Base-by-base conservation (phyloP, 2,113 vertebrate genomes). In the Platichthys stellatus region DNA sequence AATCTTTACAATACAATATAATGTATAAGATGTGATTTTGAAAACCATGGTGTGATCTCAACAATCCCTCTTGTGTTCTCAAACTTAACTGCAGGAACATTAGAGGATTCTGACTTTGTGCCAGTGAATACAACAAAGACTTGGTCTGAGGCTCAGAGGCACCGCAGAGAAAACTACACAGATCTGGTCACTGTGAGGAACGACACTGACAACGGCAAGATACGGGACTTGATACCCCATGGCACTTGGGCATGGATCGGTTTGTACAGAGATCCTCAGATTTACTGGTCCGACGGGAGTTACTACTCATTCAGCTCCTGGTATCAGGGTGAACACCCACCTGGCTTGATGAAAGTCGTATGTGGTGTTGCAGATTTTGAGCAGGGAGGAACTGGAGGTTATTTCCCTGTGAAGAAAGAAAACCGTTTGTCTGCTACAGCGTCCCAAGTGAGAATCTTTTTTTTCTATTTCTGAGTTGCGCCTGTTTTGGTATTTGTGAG, bases 91-190 rank as follows among this genome's bases (percentile, higher is more conserved):
- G 28, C 28, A 31, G 28, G 28, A 31, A 31, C 28, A 6, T 31
- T 31, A 31, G 28, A 31, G 28, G 28, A 31, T 31, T 6, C 28
- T 31, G 28, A 31, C 28, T 31, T 24, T 28, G 26, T 28, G 26
- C 2, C 3, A 28, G 26, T 28, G 26, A 28, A 3, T 13, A 0
- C 1, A 4, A 0, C 0, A 0, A 47, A 14, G 60, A 20, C 0
- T 11, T 83, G 75, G 70, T 10, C 8, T 12, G 1, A 1, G 11
- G 75, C 70, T 70, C 70, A 56, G 60, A 56, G 0, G 2, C 21
- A 47, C 61, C 74, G 75, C 69, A 69, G 59, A 20, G 3, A 64
- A 20, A 4, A 28, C 24, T 47, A 2, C 31, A 28, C 0, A 56
- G 81, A 81, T 47, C 66, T 75, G 67, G 72, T 35, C 64, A 69